A percentile compares a stretch with the other conserved stretches of the same genome.
These are phyloP conservation scores for Muschampia plurimacula DNA, from an alignment of 2,888 invertebrate genomes.

Conservation along the genomic window DNA sequence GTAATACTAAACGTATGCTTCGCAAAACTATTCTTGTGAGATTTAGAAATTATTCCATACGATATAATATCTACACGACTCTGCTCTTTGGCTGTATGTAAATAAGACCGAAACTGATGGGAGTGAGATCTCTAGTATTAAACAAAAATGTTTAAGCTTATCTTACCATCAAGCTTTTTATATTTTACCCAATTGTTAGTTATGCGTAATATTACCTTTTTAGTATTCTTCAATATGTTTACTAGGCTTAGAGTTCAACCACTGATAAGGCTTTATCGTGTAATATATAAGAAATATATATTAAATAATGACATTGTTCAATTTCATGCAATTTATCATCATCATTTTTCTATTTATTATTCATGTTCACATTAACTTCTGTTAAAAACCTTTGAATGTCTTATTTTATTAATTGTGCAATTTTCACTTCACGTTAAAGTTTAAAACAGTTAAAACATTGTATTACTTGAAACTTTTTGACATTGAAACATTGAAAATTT, in stretches of 20 bases:
- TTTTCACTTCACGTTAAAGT: no score
- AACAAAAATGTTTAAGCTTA: background rate
- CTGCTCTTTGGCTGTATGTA: slow-evolving; percentile 1
- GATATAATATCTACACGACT: background rate
- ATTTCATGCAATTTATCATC: no score
- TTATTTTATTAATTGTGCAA: no score
- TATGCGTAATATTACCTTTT: background rate
- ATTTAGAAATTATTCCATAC: background rate
- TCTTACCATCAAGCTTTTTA: background rate
- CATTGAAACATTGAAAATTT: no score
- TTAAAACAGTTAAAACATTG: no score
- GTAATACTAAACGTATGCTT: no score
- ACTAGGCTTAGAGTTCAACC: background rate
- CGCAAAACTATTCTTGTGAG: background rate
- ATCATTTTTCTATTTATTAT: no score
- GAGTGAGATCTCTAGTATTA: slow-evolving; percentile 2
- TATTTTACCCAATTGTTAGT: background rate
- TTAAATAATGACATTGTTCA: no score
- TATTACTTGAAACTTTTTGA: no score
- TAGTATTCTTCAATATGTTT: background rate
- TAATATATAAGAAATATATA: no score
- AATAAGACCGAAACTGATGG: slow-evolving; percentile 5
- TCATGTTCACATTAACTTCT: no score
- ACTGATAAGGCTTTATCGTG: background rate
- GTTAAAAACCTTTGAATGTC: no score